Evolutionary conservation across 2,797 vertebrate species (phyloP), one percentile per base, ranked within the genome.

Genomic region (Melopsittacus undulatus): DNA sequence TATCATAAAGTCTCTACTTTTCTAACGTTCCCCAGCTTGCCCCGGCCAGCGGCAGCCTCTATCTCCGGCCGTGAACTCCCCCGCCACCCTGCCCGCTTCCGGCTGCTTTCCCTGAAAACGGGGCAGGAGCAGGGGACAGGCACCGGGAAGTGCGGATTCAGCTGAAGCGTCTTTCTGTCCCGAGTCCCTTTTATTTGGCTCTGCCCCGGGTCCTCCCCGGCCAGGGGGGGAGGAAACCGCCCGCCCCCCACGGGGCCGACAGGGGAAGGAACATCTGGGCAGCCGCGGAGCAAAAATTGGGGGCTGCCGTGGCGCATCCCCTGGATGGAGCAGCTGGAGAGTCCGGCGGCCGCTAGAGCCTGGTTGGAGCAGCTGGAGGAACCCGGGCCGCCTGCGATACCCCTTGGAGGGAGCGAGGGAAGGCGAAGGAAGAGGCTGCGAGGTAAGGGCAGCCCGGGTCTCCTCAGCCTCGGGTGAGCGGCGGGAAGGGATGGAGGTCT

Each of bases 231-330:
- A 86, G 63, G 46, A 77, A 85, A 34, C 17, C 68, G 83, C 88
- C 94, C 67, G 42, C 69, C 83, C 82, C 87, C 82, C 42, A 68
- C 61, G 83, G 83, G 91, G 83, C 90, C 83, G 34, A 80, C 49
- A 0, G 62, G 79, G 91, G 82, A 92, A 76, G 91, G 79, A 92
- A 64, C 95, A 89, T 91, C 94, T 95, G 92, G 92, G 80, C 72
- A 30, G 89, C 54, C 59, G 69, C 40, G 40, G 40, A 42, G 40
- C 14, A 42, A 42, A 42, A 13, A 43, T 17, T 19, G 43, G 43
- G 92, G 93, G 79, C 72, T 23, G 87, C 54, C 59, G 69, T 63
- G 26, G 45, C 62, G 64, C 87, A 75, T 91, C 92, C 61, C n/a
- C 13, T 77, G 45, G 76, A 56, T n/a, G 64, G 51, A 15, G 38